These are phyloP conservation scores for Phylloscopus trochilus DNA, from an alignment of 2,113 vertebrate species.

Conservation along the genomic window DNA sequence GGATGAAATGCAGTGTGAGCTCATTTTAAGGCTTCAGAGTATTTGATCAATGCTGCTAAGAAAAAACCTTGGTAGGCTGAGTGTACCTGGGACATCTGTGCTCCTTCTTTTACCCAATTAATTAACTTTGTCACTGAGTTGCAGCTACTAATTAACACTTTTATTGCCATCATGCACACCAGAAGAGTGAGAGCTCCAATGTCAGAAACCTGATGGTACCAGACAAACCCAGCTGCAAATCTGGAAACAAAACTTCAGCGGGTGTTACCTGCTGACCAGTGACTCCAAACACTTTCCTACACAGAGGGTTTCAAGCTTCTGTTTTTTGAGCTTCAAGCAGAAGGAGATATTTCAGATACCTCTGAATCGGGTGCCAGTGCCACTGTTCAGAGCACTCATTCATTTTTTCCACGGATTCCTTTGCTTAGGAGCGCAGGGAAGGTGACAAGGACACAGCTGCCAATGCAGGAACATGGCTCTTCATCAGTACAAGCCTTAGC, in stretches of 20 bases:
- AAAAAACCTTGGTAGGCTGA: not conserved
- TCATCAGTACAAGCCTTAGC: not conserved
- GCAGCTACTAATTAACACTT: not conserved
- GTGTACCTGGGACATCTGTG: not conserved
- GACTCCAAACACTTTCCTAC: not conserved
- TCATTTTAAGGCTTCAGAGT: not conserved
- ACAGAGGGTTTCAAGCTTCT: not conserved
- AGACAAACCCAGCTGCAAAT: not conserved
- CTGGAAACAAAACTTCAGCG: not conserved
- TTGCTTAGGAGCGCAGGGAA: not conserved
- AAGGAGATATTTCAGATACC: not conserved
- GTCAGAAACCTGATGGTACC: not conserved
- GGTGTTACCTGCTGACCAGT: not conserved
- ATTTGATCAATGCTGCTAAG: not conserved
- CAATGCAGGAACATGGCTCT: not conserved
- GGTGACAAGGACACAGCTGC: not conserved
- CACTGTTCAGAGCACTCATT: not conserved
- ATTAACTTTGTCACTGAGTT: not conserved
- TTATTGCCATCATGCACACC: not conserved
- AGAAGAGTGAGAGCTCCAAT: not conserved
- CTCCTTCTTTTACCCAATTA: not conserved
- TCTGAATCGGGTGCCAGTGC: not conserved
- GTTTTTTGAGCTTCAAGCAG: not conserved
- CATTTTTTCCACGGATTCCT: not conserved
- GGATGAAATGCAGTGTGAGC: not conserved